A percentile compares a stretch with the other conserved stretches of the same genome.
These are phyloP conservation scores for Rhinella marina DNA, from an alignment of 2,797 vertebrate genomes.

Conservation along the genomic window DNA sequence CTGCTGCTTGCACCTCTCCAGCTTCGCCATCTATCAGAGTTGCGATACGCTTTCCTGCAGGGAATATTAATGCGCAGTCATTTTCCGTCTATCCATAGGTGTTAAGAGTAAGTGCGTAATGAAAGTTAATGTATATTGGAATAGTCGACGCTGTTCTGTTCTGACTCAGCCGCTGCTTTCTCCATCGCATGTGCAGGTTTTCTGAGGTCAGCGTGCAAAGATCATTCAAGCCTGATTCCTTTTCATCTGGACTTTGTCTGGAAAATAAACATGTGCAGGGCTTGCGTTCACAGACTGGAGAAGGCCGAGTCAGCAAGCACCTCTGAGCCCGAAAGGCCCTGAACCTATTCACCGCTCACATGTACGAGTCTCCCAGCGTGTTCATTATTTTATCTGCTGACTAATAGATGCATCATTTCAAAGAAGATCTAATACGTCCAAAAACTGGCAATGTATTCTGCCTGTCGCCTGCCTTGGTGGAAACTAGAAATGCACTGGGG, in stretches of 20 bases:
- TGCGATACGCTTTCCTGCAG: conserved; percentile 5
- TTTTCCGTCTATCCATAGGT: conserved; percentile 48
- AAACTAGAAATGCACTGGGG: background rate
- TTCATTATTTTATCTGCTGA: conserved; percentile 2
- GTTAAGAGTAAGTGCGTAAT: conserved; percentile 36
- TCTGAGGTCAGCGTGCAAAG: conserved; percentile 69
- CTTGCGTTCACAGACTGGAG: conserved; percentile 65
- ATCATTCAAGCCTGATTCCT: conserved; percentile 70
- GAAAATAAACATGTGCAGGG: conserved; percentile 69
- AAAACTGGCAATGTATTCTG: background rate
- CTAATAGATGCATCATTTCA: background rate
- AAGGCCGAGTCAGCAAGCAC: conserved; percentile 68
- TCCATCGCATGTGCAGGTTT: conserved; percentile 55
- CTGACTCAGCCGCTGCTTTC: conserved; percentile 40
- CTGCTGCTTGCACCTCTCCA: background rate
- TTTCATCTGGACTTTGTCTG: conserved; percentile 74
- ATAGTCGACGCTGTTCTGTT: conserved; percentile 20
- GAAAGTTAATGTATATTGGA: conserved; percentile 45
- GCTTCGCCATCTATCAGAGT: background rate
- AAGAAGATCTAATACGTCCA: background rate
- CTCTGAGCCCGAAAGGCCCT: conserved; percentile 9
- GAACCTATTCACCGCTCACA: conserved; percentile 57
- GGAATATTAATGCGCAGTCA: conserved; percentile 35
- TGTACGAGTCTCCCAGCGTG: background rate
- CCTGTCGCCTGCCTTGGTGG: background rate